Evolutionary conservation across 30 jellyfish, hydroid and myxozoan species (phyloP).

Genomic region (Catostylus mosaicus): DNA sequence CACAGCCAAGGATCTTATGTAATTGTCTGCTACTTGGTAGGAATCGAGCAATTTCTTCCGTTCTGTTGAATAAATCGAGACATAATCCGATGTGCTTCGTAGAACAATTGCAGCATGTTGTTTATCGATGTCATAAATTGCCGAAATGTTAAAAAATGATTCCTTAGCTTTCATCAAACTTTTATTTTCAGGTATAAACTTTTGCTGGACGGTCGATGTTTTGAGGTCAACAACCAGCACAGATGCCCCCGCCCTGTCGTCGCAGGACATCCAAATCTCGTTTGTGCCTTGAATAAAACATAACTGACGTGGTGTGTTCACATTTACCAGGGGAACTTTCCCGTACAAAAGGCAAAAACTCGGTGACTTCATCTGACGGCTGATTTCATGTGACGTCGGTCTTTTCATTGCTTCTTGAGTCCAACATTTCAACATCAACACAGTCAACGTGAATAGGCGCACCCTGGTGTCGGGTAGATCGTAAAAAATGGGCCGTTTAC

Average conservation of each 20-base stretch:
- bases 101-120: conserved; percentile 75
- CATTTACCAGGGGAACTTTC: conserved; percentile 31
- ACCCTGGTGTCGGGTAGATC: conserved; percentile 49
- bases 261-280: conserved; percentile 88
- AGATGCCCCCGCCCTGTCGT: conserved; percentile 74
- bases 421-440: conserved; percentile 81
- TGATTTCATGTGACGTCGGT: conserved; percentile 70
- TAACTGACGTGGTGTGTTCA: conserved; percentile 71
- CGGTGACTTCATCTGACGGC: conserved; percentile 56
- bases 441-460: conserved; percentile 80
- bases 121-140: conserved; percentile 56
- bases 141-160: conserved; percentile 21
- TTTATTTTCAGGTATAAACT: conserved; percentile 35
- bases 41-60: conserved; percentile 35
- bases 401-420: conserved; percentile 71
- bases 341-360: conserved; percentile 75
- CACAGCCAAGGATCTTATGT: conserved; percentile 65
- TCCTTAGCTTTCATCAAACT: conserved; percentile 32
- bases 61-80: conserved; percentile 51
- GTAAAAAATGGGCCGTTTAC: conserved; percentile 79
- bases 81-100: conserved; percentile 73
- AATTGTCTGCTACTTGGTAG: conserved; percentile 34
- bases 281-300: conserved; percentile 48
- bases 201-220: conserved; percentile 27
- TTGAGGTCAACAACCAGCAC: conserved; percentile 56